phyloP scores from a whole-genome alignment of 1,140 invertebrate species.

The Cherax quadricarinatus region DNA sequence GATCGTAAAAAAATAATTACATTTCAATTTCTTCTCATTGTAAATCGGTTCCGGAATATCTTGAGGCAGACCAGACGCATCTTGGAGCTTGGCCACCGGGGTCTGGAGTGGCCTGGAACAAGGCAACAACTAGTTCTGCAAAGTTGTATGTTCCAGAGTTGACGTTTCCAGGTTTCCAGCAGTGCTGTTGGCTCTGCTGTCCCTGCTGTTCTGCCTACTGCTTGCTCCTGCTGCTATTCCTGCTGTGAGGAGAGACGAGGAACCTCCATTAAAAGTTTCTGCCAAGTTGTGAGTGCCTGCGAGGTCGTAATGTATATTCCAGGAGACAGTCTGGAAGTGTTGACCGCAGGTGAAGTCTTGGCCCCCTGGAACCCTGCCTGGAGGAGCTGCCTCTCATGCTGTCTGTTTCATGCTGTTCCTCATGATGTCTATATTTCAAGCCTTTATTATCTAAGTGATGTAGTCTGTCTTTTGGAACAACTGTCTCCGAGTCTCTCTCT shows the following conservation, averaged over 20 bases:
- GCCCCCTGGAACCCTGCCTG: background rate
- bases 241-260: background rate
- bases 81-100: background rate
- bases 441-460: too few species aligned
- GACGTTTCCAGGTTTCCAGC: background rate
- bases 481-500: background rate
- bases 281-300: conserved; percentile 29
- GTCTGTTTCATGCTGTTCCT: too few species aligned
- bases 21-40: too few species aligned
- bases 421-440: too few species aligned
- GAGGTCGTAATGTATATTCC: conserved; percentile 27
- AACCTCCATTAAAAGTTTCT: conserved; percentile 39
- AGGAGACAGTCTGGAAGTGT: background rate
- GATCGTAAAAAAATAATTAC: too few species aligned
- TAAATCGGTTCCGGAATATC: background rate
- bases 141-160: background rate
- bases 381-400: background rate
- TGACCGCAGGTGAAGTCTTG: background rate
- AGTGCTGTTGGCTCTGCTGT: background rate
- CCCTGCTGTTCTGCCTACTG: background rate
- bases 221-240: too few species aligned
- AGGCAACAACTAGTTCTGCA: background rate
- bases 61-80: background rate
- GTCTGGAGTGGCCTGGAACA: background rate
- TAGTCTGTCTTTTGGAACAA: background rate